phyloP scores from a whole-genome alignment of 2,113 vertebrate species.

The Hippocampus abdominalis region DNA sequence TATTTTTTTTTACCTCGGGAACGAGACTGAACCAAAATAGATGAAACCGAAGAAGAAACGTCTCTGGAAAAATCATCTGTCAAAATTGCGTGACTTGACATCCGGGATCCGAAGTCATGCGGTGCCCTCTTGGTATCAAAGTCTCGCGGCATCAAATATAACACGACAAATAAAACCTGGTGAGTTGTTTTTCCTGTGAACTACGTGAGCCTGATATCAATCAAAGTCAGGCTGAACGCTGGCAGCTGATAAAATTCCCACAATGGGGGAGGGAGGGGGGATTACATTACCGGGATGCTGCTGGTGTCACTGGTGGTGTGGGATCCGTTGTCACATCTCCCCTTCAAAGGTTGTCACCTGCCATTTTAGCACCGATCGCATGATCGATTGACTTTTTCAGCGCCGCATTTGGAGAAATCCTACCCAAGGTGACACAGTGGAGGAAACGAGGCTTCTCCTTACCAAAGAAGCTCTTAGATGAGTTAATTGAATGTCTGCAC shows the following conservation, averaged over 20 bases:
- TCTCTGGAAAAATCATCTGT: conserved; percentile 34
- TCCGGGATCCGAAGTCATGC: conserved; percentile 22
- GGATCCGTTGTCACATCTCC: conserved; percentile 59
- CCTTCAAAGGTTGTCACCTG: conserved; percentile 67
- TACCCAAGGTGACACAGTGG: conserved; percentile 62
- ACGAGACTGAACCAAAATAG: conserved; percentile 1
- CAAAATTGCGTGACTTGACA: conserved; percentile 31
- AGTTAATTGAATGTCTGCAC: conserved; percentile 68
- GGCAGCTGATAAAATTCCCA: conserved; percentile 62
- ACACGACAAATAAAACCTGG: not conserved
- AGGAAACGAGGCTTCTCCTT: conserved; percentile 43
- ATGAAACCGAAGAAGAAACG: conserved; percentile 9
- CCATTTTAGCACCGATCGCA: conserved; percentile 40
- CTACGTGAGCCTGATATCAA: conserved; percentile 60
- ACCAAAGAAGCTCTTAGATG: conserved; percentile 64
- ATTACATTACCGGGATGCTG: conserved; percentile 35
- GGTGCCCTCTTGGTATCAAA: conserved; percentile 34
- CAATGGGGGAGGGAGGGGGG: conserved; percentile 29
- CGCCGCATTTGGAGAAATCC: conserved; percentile 59
- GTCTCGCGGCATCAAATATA: conserved; percentile 3
- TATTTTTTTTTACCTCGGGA: not conserved
- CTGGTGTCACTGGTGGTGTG: conserved; percentile 35
- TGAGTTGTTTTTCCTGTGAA: conserved; percentile 19
- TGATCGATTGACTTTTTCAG: conserved; percentile 66
- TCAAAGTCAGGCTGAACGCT: conserved; percentile 73